A percentile compares a stretch with the other conserved stretches of the same genome.
These are phyloP conservation scores for Callipepla squamata DNA, from an alignment of 2,113 vertebrate genomes.

Conservation along the genomic window DNA sequence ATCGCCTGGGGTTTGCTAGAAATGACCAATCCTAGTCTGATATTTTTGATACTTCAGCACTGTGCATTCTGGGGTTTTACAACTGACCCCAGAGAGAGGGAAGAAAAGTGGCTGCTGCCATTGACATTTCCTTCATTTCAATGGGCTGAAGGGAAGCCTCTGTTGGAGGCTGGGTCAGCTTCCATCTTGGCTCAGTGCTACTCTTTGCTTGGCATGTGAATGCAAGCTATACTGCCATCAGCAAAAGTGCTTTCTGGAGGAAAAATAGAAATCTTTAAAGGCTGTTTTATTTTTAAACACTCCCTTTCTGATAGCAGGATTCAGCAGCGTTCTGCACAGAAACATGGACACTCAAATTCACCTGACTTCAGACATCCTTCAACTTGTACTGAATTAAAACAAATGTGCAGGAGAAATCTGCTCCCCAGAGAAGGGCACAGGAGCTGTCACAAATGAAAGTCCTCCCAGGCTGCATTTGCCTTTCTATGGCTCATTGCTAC, in stretches of 20 bases:
- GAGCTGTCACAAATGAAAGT: neutral
- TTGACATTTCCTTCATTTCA: neutral
- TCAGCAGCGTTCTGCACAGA: neutral
- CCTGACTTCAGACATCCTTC: neutral
- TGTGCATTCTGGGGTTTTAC: neutral
- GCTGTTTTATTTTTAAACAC: neutral
- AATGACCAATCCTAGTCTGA: neutral
- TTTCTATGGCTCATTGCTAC: neutral
- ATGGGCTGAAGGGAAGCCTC: neutral
- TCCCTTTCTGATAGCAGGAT: neutral
- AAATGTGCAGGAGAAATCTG: neutral
- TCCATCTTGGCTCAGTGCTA: neutral
- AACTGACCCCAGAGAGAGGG: neutral
- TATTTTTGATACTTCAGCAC: neutral
- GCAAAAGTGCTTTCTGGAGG: neutral
- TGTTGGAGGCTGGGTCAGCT: neutral
- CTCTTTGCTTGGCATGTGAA: neutral
- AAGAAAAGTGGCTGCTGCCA: neutral
- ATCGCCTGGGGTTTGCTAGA: neutral
- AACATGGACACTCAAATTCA: neutral
- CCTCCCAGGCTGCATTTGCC: neutral
- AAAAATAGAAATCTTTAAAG: neutral
- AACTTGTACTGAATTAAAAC: neutral
- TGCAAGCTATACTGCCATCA: neutral
- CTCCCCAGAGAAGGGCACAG: neutral